Evolutionary conservation across 2,888 invertebrate species (phyloP).

Genomic region (Dysmachus trigonus): DNA sequence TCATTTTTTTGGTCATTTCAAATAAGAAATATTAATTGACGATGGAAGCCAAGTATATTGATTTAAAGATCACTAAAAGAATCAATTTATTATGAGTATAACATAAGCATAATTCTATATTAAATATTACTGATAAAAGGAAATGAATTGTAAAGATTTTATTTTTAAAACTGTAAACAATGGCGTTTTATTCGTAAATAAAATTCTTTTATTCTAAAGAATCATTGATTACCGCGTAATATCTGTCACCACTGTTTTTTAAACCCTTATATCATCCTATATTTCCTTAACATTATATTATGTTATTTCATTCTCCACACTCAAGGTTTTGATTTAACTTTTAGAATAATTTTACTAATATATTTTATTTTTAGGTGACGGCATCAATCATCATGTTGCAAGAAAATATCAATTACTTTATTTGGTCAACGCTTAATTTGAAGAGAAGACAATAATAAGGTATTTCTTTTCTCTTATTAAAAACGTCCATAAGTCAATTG

Average conservation of each 20-base stretch:
- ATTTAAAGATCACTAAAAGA: conserved; percentile 27
- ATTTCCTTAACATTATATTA: background rate
- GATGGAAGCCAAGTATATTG: conserved; percentile 26
- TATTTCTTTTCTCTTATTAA: background rate
- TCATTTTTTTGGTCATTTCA: conserved; percentile 18
- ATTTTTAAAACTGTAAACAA: conserved; percentile 48
- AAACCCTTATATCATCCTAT: background rate
- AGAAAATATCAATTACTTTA: background rate
- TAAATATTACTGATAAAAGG: conserved; percentile 20
- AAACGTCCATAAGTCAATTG: background rate
- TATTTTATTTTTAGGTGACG: conserved; percentile 42
- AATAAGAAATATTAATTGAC: conserved; percentile 24
- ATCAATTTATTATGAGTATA: conserved; percentile 25
- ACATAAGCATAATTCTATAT: conserved; percentile 32
- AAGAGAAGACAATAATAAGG: background rate
- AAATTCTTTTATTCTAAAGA: conserved; percentile 37
- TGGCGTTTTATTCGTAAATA: conserved; percentile 46
- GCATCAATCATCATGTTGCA: background rate
- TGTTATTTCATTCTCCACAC: background rate
- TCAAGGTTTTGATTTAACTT: background rate
- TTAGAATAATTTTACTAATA: conserved; percentile 29
- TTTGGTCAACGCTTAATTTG: background rate
- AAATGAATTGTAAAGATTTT: conserved; percentile 45
- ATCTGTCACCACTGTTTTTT: background rate
- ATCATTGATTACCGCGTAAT: background rate